phyloP scores from a whole-genome alignment of 2,113 vertebrate genomes.

The Epinephelus lanceolatus region DNA sequence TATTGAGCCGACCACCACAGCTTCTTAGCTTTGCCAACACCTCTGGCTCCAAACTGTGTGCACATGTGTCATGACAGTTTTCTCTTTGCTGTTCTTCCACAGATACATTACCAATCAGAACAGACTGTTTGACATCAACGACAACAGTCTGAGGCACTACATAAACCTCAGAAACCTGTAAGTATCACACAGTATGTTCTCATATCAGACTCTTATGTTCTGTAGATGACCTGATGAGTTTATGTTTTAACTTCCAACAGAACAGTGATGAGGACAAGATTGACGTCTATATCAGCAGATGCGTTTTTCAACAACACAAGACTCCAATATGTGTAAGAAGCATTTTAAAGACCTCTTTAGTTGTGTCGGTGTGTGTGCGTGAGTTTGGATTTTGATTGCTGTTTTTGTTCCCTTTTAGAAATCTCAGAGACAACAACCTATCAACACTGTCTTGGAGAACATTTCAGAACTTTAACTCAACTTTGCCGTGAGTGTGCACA shows the following conservation, averaged over 20 bases:
- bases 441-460: constrained; percentile 93
- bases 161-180: constrained; percentile 95
- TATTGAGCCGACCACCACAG: neutral
- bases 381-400: neutral
- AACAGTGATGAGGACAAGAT: constrained; percentile 92
- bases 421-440: constrained; percentile 95
- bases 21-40: too few relatives aligned
- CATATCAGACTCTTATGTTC: neutral
- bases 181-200: constrained; percentile 80
- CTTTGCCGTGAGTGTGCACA: constrained; percentile 90
- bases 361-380: neutral
- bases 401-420: constrained; percentile 81
- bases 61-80: neutral
- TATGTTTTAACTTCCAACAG: constrained; percentile 78
- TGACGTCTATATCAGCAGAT: constrained; percentile 90
- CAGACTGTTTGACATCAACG: constrained; percentile 90
- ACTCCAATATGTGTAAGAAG: constrained; percentile 95
- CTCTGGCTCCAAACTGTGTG: neutral
- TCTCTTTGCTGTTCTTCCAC: constrained; percentile 56
- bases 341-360: neutral
- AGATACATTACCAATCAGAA: constrained; percentile 95
- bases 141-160: constrained; percentile 93
- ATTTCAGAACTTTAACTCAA: constrained; percentile 91
- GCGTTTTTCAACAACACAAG: constrained; percentile 94
- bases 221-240: neutral